Evolutionary conservation across 1,140 invertebrate genomes (phyloP).

Genomic region (Hirudo medicinalis): DNA sequence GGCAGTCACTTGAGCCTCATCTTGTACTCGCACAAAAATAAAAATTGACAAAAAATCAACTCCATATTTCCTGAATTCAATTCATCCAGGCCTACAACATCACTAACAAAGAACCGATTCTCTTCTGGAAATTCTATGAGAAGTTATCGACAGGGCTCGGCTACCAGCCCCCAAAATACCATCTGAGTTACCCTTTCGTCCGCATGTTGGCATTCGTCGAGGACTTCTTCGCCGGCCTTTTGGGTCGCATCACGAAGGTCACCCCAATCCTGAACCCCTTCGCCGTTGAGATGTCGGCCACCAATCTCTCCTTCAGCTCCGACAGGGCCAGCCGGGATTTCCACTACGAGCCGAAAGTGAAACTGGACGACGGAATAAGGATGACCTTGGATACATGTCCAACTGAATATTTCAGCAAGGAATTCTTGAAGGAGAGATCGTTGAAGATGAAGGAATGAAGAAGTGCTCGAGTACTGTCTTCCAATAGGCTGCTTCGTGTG

Average conservation of each 20-base stretch:
- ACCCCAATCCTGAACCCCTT: constrained; percentile 31
- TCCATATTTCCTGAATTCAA: too few species aligned
- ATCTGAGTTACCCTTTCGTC: constrained; percentile 29
- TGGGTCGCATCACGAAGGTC: constrained; percentile 27
- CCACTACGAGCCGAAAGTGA: constrained; percentile 28
- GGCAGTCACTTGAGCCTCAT: too few species aligned
- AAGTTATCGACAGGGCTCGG: constrained; percentile 28
- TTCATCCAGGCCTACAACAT: constrained; percentile 32
- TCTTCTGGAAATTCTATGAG: constrained; percentile 33
- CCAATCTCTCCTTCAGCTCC: constrained; percentile 32
- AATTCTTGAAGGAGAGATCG: too few species aligned
- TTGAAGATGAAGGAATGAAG: too few species aligned
- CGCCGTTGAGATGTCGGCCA: constrained; percentile 31
- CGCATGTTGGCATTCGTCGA: constrained; percentile 29
- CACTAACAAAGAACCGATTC: constrained; percentile 35
- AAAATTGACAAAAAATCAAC: too few species aligned
- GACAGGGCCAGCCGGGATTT: constrained; percentile 29
- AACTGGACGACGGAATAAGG: constrained; percentile 28
- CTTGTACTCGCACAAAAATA: too few species aligned
- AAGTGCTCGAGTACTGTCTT: too few species aligned
- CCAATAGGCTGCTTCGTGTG: too few species aligned
- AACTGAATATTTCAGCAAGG: too few species aligned
- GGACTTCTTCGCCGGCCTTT: constrained; percentile 26
- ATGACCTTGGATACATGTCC: constrained; percentile 23
- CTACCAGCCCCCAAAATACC: constrained; percentile 28